A percentile compares a stretch with the other conserved stretches of the same genome.
Evolutionary conservation across 2,888 invertebrate genomes (phyloP).

Genomic region (Leptinotarsa juncta): DNA sequence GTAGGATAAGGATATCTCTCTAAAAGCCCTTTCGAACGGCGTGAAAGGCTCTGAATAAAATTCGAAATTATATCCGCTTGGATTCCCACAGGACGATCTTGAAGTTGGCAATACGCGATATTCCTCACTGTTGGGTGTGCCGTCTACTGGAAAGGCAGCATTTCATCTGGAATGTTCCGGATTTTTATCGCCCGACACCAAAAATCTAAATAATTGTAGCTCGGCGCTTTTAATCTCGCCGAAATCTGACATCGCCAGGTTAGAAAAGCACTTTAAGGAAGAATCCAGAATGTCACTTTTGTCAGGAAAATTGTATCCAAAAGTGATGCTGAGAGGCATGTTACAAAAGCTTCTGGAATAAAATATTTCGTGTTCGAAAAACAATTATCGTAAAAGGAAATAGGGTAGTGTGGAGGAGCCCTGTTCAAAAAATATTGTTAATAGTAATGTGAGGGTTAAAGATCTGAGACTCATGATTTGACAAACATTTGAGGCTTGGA

Average conservation of each 20-base stretch:
- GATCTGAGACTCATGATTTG: too few relatives aligned
- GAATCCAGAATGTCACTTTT: background rate
- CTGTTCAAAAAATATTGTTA: too few relatives aligned
- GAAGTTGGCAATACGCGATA: constrained; percentile 40
- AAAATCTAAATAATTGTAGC: constrained; percentile 23
- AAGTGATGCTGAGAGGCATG: too few relatives aligned
- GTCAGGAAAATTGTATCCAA: too few relatives aligned
- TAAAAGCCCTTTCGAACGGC: constrained; percentile 33
- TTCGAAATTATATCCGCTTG: constrained; percentile 44
- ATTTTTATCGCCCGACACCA: constrained; percentile 34
- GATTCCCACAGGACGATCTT: constrained; percentile 37
- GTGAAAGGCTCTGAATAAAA: constrained; percentile 45
- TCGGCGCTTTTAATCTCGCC: background rate
- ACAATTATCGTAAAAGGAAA: too few relatives aligned
- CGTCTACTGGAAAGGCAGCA: constrained; percentile 36
- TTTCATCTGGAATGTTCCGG: constrained; percentile 36
- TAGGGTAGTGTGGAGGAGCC: too few relatives aligned
- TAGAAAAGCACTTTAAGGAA: background rate
- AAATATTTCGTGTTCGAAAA: background rate
- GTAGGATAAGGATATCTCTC: constrained; percentile 36
- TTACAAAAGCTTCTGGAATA: too few relatives aligned
- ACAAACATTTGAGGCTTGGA: too few relatives aligned
- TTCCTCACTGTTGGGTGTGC: constrained; percentile 33
- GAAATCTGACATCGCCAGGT: background rate
- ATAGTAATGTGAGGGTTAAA: too few relatives aligned